phyloP scores from a whole-genome alignment of 30 jellyfish, hydroid and myxozoan genomes.

The Mastigias papua region DNA sequence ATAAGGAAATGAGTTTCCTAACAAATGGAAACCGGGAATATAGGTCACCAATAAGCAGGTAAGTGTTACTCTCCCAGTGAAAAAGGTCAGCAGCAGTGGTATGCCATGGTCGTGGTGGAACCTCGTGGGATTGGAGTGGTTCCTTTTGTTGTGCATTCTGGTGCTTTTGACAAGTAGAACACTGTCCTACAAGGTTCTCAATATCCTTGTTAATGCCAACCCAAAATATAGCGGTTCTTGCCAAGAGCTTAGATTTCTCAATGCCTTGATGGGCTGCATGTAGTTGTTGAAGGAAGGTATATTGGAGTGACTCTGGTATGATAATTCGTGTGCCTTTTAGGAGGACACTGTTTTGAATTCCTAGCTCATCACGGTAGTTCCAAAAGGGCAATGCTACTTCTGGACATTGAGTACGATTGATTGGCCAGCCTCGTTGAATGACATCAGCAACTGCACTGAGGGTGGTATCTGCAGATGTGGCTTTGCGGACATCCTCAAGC shows the following conservation, averaged over 20 bases:
- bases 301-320: slow-evolving; percentile 15
- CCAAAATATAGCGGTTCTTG: slow-evolving; percentile 62
- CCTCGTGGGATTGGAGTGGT: slow-evolving; percentile 1
- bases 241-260: slow-evolving; percentile 35
- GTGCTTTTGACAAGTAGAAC: slow-evolving; percentile 27
- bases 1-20: too few relatives aligned
- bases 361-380: slow-evolving; percentile 42
- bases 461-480: slow-evolving; percentile 38
- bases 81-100: slow-evolving; percentile 24
- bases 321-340: slow-evolving; percentile 26
- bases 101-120: slow-evolving; percentile 6
- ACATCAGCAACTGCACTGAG: slow-evolving; percentile 28
- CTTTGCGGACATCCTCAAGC: slow-evolving; percentile 15
- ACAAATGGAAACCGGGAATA: too few relatives aligned
- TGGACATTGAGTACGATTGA: slow-evolving; percentile 28
- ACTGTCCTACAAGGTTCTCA: slow-evolving; percentile 2
- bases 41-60: slow-evolving; percentile 6
- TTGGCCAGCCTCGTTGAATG: slow-evolving; percentile 26
- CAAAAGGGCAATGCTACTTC: slow-evolving; percentile 11
- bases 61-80: not conserved
- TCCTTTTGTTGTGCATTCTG: slow-evolving; percentile 20
- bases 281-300: slow-evolving; percentile 17
- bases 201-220: slow-evolving; percentile 39
- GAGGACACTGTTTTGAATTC: slow-evolving; percentile 26
- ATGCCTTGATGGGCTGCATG: slow-evolving; percentile 64